These are phyloP conservation scores for Muscicapa adusta DNA, from an alignment of 2,113 vertebrate species.

Conservation along the genomic window DNA sequence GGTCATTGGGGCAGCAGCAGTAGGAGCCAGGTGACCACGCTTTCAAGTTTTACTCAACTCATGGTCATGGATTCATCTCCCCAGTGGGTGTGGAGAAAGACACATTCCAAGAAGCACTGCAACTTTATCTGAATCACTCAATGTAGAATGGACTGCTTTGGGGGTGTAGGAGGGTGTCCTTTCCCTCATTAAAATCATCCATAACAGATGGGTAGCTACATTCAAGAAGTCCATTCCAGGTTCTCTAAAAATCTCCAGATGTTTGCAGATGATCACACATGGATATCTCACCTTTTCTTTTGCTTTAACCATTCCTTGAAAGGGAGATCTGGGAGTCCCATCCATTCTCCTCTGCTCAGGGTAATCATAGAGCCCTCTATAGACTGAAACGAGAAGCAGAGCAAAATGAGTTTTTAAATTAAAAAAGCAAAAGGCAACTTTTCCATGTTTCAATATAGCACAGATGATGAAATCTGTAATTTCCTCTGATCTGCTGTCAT, in stretches of 20 bases:
- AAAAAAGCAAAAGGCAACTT: neutral
- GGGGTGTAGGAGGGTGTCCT: neutral
- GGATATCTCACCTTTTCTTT: constrained; percentile 69
- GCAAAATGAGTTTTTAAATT: neutral
- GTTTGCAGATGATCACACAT: neutral
- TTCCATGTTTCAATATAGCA: neutral
- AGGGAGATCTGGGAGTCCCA: constrained; percentile 79
- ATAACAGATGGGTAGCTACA: neutral
- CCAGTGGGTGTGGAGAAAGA: neutral
- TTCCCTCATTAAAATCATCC: neutral
- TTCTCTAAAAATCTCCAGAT: neutral
- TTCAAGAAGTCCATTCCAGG: neutral
- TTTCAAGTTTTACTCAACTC: neutral
- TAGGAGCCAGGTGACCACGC: neutral
- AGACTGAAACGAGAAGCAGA: constrained; percentile 58
- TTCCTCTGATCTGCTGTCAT: neutral
- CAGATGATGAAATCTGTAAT: neutral
- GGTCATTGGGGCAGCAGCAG: neutral
- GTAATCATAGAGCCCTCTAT: constrained; percentile 83
- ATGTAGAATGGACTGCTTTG: neutral
- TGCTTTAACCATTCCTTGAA: constrained; percentile 79
- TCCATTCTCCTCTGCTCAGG: constrained; percentile 82
- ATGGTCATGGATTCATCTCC: neutral
- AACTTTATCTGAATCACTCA: neutral
- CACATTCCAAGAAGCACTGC: neutral